Base-by-base conservation (phyloP, 2,797 vertebrate genomes). In the Mormyrus hasselquistii region DNA sequence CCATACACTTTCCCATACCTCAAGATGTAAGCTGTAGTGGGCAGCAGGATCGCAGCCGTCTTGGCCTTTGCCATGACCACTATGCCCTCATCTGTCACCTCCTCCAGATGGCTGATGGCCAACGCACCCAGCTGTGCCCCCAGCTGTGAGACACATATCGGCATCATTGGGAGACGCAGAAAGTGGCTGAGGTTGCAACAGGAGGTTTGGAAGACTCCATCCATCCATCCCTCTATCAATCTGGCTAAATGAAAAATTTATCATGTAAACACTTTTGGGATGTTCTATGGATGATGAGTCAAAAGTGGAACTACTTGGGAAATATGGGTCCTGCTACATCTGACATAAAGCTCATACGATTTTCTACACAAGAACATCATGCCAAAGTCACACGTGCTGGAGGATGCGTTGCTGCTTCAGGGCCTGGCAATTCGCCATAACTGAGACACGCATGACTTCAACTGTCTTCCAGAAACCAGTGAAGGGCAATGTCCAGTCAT, bases 51-150 rank as follows among this genome's bases (percentile, higher is more conserved):
- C 0, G 98, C 98, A 0, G 97, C 95, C 0, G 97, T 98, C 85
- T 92, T 91, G 29, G 95, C 93, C 0, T 19, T 93, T 84, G 95
- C 98, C 97, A 99, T 97, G 0, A 97, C 97, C 49, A 88, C 25
- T 0, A 99, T 99, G 25, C 99, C 99, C 90, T 97, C 95, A 52
- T 98, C 96, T 0, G 97, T 98, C 41, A 96, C 95, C 95, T 99
- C 98, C 93, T 99, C 99, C 92, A 99, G 94, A 92, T 99, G 99
- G 93, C 99, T 99, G 93, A 99, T 94, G 88, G 99, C 98, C 52
- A 92, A 93, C 2, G 98, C 98, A 90, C 94, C 94, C 0, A 97
- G 91, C 49, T 96, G 94, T 9, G 94, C 96, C 88, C 96, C 96
- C 3, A 97, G 95, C 96, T 97, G 90, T 89, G 73, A n/a, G 14